Evolutionary conservation across 2,113 vertebrate species (phyloP), one percentile per base, ranked within the genome.

Genomic region (Carlito syrichta): DNA sequence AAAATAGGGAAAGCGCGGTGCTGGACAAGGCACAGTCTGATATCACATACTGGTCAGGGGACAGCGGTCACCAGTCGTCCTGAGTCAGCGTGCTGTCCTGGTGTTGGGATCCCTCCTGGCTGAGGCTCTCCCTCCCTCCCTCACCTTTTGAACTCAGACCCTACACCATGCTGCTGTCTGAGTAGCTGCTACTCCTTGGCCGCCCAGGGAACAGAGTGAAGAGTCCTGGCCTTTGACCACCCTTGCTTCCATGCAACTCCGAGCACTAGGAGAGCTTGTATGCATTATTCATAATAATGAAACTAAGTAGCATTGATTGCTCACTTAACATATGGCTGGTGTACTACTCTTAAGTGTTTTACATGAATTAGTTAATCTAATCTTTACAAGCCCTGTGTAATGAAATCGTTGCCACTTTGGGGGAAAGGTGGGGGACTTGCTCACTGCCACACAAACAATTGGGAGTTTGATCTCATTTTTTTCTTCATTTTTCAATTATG

Each of bases 181-280:
- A 30, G 40, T 3, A 19, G 48, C 48, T 27, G 12, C n/a, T 23
- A 22, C 45, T 35, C 16, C 48, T 50, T 2, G 0, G 48, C 68
- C 23, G 25, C 43, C 8, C 22, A 20, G 8, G 40, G 13, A 2
- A 4, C 6, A 6, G 20, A 76, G 35, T 0, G 4, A 25, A 19
- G 30, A 27, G 6, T 17, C 73, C 85, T 10, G 38, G 2, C 60
- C 43, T 62, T 20, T 4, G 22, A n/a, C 23, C 54, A 1, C 13
- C 43, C n/a, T 63, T 30, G 56, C 50, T 43, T 43, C 48, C 6
- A 1, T 16, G 35, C 5, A 1, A 0, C 23, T 14, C 43, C 25
- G 54, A 63, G 73, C 79, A 5, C n/a, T 8, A 8, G 22, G 19
- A 9, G 0, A 0, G 9, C 74, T 30, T 17, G 7, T 69, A 0